These are phyloP conservation scores for Drosophila santomea DNA, from an alignment of 1,140 invertebrate genomes.

Conservation along the genomic window DNA sequence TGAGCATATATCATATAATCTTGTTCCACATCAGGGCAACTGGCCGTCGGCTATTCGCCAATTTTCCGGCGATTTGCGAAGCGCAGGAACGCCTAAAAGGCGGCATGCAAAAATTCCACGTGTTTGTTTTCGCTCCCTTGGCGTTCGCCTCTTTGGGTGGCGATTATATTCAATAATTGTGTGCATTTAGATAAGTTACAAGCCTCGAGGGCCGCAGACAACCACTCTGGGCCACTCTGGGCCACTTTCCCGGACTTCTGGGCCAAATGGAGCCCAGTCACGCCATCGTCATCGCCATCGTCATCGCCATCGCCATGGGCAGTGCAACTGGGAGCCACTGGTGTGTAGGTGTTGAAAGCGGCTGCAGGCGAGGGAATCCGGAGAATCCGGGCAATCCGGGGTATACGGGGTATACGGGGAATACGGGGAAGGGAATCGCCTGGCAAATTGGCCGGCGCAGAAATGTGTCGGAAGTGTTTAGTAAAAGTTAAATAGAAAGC, in stretches of 20 bases:
- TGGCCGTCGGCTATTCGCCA: no score
- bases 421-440: constrained; percentile 20
- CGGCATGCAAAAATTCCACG: constrained; percentile 65
- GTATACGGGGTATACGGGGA: neutral
- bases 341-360: constrained; percentile 80
- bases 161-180: constrained; percentile 84
- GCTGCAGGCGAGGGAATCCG: constrained; percentile 34
- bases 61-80: neutral
- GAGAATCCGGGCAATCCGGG: neutral
- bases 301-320: no score
- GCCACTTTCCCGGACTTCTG: constrained; percentile 35
- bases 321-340: constrained; percentile 3
- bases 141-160: constrained; percentile 6
- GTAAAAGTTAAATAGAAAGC: constrained; percentile 83
- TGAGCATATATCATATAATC: no score
- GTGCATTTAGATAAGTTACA: constrained; percentile 84
- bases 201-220: constrained; percentile 63
- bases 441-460: constrained; percentile 57
- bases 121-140: constrained; percentile 65
- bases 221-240: constrained; percentile 35
- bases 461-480: constrained; percentile 82
- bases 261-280: constrained; percentile 71
- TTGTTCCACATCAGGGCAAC: neutral
- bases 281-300: constrained; percentile 46
- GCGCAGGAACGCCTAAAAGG: constrained; percentile 66